Evolutionary conservation across 2,888 invertebrate genomes (phyloP), one percentile per base, ranked within the genome.

Genomic region (Rhodophaea formosa): DNA sequence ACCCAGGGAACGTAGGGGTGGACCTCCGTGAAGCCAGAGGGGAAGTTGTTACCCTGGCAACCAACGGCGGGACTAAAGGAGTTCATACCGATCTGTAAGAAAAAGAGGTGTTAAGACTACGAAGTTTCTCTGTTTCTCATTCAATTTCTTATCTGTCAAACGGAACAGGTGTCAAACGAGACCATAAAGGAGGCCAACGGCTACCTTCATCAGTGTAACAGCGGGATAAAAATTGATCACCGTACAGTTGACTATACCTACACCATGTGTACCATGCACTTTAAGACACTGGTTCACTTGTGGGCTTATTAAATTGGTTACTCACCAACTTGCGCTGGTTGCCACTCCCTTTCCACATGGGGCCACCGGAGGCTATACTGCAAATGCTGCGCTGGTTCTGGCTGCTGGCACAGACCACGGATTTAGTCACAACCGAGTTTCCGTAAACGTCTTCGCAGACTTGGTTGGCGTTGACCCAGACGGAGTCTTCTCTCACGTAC

Each of bases 321-420:
- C 68, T 63, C 57, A 76, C 76, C 63, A 77, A 42, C 8, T 68
- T 54, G 15, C 64, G 61, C 15, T 62, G 62, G 63, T 63, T 67
- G 52, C 70, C 65, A 3, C 64, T 65, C n/a, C 53, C 47, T 30
- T 69, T 53, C 29, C 65, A 63, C 8, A 77, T 69, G 7, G 77
- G 78, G 30, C 79, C 77, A 14, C 77, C 77, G 29, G 78, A 78
- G 64, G 77, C 76, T 6, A 77, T 78, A 5, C 62, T 56, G 62
- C 79, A 76, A 0, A 67, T 68, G 61, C 71, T 71, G n/a, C 59
- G 54, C n/a, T n/a, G n/a, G 30, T 68, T 66, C 6, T 60, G 64
- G 8, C 68, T 69, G 61, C 66, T 65, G 23, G 63, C 67, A 47
- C 71, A 78, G 53, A 77, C 63, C 57, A 73, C 71, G 29, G 70